Evolutionary conservation across 2,888 invertebrate species (phyloP).

Genomic region (Anthrax anthrax): DNA sequence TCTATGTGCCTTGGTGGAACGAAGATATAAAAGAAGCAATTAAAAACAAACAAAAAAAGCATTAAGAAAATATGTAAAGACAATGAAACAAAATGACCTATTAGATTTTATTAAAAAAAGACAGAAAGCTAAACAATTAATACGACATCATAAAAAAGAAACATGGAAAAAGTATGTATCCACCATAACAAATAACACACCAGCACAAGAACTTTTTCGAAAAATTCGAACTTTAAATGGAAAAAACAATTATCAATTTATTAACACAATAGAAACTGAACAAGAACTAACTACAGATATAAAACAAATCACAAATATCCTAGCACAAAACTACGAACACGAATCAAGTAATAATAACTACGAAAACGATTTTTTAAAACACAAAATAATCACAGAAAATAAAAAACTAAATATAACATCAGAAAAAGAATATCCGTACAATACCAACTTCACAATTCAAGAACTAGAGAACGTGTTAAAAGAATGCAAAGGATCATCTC

Average conservation of each 20-base stretch:
- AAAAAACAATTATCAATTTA: not conserved
- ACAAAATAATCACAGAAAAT: too few species aligned
- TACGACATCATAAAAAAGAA: constrained; percentile 1
- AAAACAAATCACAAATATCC: not conserved
- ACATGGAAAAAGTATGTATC: not conserved
- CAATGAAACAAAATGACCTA: not conserved
- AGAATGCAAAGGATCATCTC: not conserved
- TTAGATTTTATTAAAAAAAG: not conserved
- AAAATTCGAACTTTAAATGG: not conserved
- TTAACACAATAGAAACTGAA: too few species aligned
- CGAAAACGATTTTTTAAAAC: too few species aligned
- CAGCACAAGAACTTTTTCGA: not conserved
- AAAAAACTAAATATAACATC: too few species aligned
- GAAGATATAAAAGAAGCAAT: too few species aligned
- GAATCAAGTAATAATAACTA: not conserved
- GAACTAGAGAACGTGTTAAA: not conserved
- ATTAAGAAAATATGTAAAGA: too few species aligned
- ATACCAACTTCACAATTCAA: not conserved
- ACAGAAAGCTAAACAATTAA: constrained; percentile 1
- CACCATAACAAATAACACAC: not conserved
- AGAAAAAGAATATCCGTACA: too few species aligned
- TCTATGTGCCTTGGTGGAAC: too few species aligned
- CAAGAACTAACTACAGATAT: not conserved
- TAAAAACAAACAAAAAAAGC: too few species aligned
- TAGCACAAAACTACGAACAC: not conserved